These are phyloP conservation scores for Epizoanthus ramosus DNA, from an alignment of 92 coral and sea anemone species.

Conservation along the genomic window DNA sequence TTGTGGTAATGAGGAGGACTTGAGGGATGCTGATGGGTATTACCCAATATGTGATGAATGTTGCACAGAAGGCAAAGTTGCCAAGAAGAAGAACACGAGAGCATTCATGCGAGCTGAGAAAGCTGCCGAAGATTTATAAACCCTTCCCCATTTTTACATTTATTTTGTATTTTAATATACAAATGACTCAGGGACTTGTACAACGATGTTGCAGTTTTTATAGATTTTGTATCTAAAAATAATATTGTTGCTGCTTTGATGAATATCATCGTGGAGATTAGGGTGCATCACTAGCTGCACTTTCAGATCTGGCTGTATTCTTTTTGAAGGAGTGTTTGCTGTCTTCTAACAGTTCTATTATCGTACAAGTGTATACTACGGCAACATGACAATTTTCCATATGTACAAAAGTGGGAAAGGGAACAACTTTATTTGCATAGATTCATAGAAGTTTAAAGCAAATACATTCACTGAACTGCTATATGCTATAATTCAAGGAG, in stretches of 20 bases:
- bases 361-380: conserved; percentile 3
- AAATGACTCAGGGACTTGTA: no score
- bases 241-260: no score
- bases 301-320: conserved; percentile 15
- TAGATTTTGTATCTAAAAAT: no score
- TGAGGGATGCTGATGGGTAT: conserved; percentile 1
- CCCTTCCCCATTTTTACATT: no score
- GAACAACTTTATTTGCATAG: neutral
- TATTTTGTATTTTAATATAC: no score
- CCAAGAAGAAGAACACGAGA: no score
- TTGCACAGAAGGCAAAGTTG: conserved; percentile 1
- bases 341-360: conserved; percentile 12
- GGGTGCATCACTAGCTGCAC: conserved; percentile 10
- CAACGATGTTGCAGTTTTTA: no score
- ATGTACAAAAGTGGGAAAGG: neutral
- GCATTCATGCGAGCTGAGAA: no score
- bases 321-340: conserved; percentile 19
- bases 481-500: conserved; percentile 12
- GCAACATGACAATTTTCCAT: conserved; percentile 1
- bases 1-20: conserved; percentile 6
- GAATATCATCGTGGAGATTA: neutral
- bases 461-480: conserved; percentile 31
- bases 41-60: conserved; percentile 4
- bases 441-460: conserved; percentile 24
- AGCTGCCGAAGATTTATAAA: no score